phyloP scores from a whole-genome alignment of 2,888 invertebrate species.

The Thymelicus sylvestris region DNA sequence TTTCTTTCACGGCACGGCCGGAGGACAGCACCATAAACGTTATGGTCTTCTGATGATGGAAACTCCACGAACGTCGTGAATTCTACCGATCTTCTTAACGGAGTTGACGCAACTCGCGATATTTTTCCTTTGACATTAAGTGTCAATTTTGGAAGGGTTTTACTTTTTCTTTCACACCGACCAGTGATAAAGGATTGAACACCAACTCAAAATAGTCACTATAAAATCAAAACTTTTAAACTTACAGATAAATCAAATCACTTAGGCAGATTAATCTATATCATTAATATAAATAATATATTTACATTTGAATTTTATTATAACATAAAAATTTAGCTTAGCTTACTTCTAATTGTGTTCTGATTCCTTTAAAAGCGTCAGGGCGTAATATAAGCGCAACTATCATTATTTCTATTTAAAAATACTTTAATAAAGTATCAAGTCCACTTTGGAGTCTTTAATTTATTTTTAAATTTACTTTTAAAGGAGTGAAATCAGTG shows the following conservation, averaged over 20 bases:
- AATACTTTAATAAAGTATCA: conserved; percentile 53
- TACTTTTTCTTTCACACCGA: no score
- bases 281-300: conserved; percentile 31
- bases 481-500: conserved; percentile 61
- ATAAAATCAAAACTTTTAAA: conserved; percentile 2
- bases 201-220: conserved; percentile 3
- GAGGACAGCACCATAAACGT: no score
- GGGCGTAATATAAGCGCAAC: conserved; percentile 46
- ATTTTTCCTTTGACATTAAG: no score
- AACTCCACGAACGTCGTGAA: no score
- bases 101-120: no score
- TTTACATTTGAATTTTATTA: conserved; percentile 43
- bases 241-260: conserved; percentile 29
- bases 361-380: conserved; percentile 26
- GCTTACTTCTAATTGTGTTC: conserved; percentile 40
- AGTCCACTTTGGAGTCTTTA: conserved; percentile 56
- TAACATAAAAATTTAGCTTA: conserved; percentile 47
- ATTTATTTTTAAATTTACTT: conserved; percentile 50
- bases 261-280: conserved; percentile 45
- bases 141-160: no score
- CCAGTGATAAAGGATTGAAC: no score
- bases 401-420: conserved; percentile 56
- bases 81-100: no score
- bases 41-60: no score
- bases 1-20: no score